Conservation (phyloP, 2,888 invertebrate species). For the Sesia apiformis region DNA sequence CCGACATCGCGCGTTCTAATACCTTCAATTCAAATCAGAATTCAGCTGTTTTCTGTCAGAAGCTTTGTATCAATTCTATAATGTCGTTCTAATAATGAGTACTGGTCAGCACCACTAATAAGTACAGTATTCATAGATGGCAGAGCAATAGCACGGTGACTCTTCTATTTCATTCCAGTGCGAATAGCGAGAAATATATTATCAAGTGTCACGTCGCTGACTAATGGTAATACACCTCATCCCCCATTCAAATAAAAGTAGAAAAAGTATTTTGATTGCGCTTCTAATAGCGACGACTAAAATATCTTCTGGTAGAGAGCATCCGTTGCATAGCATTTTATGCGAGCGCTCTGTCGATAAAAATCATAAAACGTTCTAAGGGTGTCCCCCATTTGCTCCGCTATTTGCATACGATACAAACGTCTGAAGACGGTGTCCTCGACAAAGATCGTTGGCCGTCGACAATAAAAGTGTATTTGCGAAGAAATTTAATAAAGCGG, state of each 20-base stretch:
- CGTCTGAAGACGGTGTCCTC: conserved; percentile 49
- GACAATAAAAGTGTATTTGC: conserved; percentile 72
- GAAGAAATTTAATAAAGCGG: conserved; percentile 75
- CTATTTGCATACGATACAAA: conserved; percentile 70
- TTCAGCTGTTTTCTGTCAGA: too few species aligned
- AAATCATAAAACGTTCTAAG: conserved; percentile 59
- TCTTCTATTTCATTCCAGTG: not conserved
- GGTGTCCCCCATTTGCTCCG: conserved; percentile 50
- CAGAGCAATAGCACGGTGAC: too few species aligned
- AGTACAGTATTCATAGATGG: too few species aligned
- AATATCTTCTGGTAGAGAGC: conserved; percentile 24
- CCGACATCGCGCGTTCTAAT: too few species aligned
- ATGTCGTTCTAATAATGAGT: too few species aligned
- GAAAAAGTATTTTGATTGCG: conserved; percentile 10
- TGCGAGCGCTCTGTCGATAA: conserved; percentile 31
- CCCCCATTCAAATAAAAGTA: not conserved
- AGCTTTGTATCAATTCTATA: too few species aligned
- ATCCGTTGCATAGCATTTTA: conserved; percentile 37
- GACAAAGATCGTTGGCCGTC: conserved; percentile 56
- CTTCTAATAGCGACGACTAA: conserved; percentile 22
- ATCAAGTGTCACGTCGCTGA: not conserved
- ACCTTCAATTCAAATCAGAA: too few species aligned
- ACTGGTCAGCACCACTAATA: too few species aligned
- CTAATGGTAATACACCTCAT: not conserved
- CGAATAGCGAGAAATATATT: not conserved